Evolutionary conservation across 2,113 vertebrate genomes (phyloP).

Genomic region (Campylomormyrus tamandua): DNA sequence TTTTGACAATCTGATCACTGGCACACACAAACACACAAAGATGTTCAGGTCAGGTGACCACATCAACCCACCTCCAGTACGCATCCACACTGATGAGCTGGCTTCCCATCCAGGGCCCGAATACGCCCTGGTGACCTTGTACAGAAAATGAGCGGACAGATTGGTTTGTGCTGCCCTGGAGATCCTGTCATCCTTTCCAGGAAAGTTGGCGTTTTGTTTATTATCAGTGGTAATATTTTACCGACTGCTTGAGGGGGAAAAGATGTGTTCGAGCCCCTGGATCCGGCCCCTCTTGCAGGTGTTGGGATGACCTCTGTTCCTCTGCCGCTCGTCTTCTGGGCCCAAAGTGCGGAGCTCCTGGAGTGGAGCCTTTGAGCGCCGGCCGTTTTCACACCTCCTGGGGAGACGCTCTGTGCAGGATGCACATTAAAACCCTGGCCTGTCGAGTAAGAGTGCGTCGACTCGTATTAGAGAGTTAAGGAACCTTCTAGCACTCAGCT

Average conservation of each 20-base stretch:
- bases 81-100: background rate
- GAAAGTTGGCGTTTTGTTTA: background rate
- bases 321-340: background rate
- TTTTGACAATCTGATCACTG: background rate
- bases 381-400: background rate
- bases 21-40: background rate
- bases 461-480: background rate
- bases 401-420: background rate
- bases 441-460: background rate
- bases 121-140: background rate
- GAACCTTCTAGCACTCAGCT: background rate
- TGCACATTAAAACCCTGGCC: background rate
- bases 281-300: background rate
- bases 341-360: background rate
- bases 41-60: background rate
- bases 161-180: background rate
- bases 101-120: background rate
- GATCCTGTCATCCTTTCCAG: background rate
- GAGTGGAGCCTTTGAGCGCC: background rate
- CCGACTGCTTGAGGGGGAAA: background rate
- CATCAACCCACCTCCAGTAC: background rate
- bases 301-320: background rate
- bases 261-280: background rate
- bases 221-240: background rate
- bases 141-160: background rate